These are phyloP conservation scores for Pseudonaja textilis DNA, from an alignment of 2,113 vertebrate species.

Conservation along the genomic window DNA sequence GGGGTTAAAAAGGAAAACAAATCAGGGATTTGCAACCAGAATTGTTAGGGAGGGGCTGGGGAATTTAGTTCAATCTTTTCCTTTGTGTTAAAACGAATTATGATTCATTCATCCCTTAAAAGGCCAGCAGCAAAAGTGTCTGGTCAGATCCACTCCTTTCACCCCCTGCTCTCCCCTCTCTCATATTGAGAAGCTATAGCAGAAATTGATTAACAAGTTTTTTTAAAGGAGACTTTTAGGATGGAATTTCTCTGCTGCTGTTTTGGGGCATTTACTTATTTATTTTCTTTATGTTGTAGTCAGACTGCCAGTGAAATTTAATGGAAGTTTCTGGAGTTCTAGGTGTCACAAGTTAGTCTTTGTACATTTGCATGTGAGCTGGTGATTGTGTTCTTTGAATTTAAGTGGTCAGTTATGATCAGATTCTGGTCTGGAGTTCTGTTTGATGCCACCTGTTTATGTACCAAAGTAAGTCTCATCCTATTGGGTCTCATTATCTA, in stretches of 20 bases:
- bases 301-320: too few relatives aligned
- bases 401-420: background rate
- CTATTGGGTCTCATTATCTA: background rate
- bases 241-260: background rate
- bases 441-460: background rate
- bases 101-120: background rate
- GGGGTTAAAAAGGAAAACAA: background rate
- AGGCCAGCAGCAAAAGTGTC: background rate
- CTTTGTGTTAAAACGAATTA: background rate
- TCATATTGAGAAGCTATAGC: background rate
- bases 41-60: background rate
- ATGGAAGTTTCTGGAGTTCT: background rate
- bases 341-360: background rate
- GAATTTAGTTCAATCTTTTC: background rate
- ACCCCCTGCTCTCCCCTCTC: too few relatives aligned
- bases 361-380: background rate
- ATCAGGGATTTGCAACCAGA: background rate
- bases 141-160: background rate
- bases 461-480: background rate
- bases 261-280: background rate
- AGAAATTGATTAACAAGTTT: background rate
- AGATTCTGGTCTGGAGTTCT: background rate
- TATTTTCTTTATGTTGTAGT: too few relatives aligned
- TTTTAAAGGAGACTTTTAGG: background rate
- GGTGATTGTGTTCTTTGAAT: background rate